phyloP scores from a whole-genome alignment of 2,113 vertebrate species.

The Colossoma macropomum region DNA sequence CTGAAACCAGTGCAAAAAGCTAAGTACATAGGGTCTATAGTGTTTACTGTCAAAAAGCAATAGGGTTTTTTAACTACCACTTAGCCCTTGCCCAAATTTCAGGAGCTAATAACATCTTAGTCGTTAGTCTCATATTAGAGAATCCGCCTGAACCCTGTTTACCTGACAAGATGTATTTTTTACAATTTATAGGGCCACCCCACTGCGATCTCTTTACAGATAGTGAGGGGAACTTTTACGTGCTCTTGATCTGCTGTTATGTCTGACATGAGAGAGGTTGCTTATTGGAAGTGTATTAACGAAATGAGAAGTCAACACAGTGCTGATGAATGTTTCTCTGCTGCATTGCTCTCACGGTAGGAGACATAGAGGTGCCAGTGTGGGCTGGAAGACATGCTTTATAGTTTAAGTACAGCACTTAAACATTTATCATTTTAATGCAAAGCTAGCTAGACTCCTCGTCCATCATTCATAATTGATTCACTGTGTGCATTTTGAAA shows the following conservation, averaged over 20 bases:
- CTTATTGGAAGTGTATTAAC: conserved; percentile 35
- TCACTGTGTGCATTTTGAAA: conserved; percentile 30
- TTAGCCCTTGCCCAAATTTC: too few relatives aligned
- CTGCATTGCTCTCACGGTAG: conserved; percentile 19
- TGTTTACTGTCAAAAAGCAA: too few relatives aligned
- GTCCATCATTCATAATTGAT: conserved; percentile 63
- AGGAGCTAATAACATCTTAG: too few relatives aligned
- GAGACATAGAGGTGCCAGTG: conserved; percentile 41
- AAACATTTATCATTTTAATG: conserved; percentile 59
- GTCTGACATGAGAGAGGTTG: conserved; percentile 35
- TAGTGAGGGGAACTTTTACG: background rate
- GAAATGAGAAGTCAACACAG: conserved; percentile 45
- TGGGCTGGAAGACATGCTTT: conserved; percentile 55
- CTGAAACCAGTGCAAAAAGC: too few relatives aligned
- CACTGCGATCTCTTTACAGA: background rate
- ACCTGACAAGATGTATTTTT: too few relatives aligned
- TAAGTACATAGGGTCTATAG: too few relatives aligned
- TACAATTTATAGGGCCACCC: background rate
- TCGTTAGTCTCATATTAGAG: too few relatives aligned
- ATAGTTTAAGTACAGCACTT: conserved; percentile 51
- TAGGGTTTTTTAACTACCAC: too few relatives aligned
- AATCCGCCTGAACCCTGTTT: too few relatives aligned
- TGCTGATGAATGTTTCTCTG: conserved; percentile 55
- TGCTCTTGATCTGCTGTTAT: too few relatives aligned
- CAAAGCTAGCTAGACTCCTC: conserved; percentile 48